A percentile compares a stretch with the other conserved stretches of the same genome.
Conservation (phyloP, 2,797 vertebrate genomes). For the Leucoraja ocellata region DNA sequence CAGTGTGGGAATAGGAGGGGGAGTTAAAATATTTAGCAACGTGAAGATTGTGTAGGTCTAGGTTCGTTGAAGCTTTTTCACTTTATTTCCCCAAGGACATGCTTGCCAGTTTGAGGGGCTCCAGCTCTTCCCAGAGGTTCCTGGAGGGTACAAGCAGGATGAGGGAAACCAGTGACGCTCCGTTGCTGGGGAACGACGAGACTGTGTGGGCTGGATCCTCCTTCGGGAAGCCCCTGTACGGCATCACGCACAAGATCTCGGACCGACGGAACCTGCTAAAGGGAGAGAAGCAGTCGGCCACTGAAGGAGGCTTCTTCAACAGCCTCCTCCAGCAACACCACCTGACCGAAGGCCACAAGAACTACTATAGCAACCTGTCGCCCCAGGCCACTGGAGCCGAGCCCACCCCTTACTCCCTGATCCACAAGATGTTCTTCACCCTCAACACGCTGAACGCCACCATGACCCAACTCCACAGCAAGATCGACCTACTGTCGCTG, state of each 20-base stretch:
- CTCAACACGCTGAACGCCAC: constrained; percentile 92
- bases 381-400: constrained; percentile 58
- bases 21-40: too few species aligned
- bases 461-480: constrained; percentile 96
- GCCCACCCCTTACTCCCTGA: constrained; percentile 81
- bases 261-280: constrained; percentile 76
- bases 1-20: too few species aligned
- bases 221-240: constrained; percentile 89
- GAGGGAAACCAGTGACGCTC: constrained; percentile 59
- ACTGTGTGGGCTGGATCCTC: constrained; percentile 64
- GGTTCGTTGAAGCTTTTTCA: background rate
- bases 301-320: constrained; percentile 60
- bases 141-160: constrained; percentile 61
- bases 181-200: constrained; percentile 63
- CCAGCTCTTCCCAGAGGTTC: constrained; percentile 59
- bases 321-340: constrained; percentile 68
- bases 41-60: too few species aligned
- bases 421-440: constrained; percentile 98
- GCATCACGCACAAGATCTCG: constrained; percentile 93
- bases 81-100: constrained; percentile 59
- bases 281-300: constrained; percentile 66
- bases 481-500: constrained; percentile 88
- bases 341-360: constrained; percentile 63
- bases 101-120: constrained; percentile 59
- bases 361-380: constrained; percentile 54